These are phyloP conservation scores for Xestia c-nigrum DNA, from an alignment of 2,888 invertebrate species.

Conservation along the genomic window DNA sequence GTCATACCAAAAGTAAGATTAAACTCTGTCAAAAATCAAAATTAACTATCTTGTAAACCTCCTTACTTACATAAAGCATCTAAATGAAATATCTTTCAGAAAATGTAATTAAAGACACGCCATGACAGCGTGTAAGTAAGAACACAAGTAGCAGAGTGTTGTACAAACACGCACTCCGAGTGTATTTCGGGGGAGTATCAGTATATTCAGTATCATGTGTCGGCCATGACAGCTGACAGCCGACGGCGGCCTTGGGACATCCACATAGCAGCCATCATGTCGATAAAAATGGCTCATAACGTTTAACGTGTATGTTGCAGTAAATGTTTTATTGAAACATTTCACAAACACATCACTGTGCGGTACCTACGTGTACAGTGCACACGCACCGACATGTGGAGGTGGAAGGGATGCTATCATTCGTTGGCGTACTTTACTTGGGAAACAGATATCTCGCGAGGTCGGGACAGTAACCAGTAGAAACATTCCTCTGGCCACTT, in stretches of 20 bases:
- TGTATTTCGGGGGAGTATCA: slow-evolving; percentile 8
- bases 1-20: neutral
- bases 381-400: neutral
- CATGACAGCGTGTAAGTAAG: neutral
- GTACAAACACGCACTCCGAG: slow-evolving; percentile 2
- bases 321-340: slow-evolving; percentile 24
- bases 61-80: neutral
- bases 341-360: neutral
- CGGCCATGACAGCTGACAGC: slow-evolving; percentile 16
- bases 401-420: neutral
- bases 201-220: slow-evolving; percentile 7
- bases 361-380: neutral
- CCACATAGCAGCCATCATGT: neutral
- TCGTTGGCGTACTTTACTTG: neutral
- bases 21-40: neutral
- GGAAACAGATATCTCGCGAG: neutral
- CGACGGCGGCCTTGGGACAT: neutral
- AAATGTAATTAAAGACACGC: slow-evolving; percentile 2
- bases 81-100: neutral
- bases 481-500: neutral
- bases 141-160: neutral
- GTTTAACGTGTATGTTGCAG: slow-evolving; percentile 2
- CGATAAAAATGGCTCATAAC: slow-evolving; percentile 48
- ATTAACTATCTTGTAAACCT: neutral
- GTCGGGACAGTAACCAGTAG: neutral